These are phyloP conservation scores for Melieria omissa DNA, from an alignment of 2,888 invertebrate species.

Conservation along the genomic window DNA sequence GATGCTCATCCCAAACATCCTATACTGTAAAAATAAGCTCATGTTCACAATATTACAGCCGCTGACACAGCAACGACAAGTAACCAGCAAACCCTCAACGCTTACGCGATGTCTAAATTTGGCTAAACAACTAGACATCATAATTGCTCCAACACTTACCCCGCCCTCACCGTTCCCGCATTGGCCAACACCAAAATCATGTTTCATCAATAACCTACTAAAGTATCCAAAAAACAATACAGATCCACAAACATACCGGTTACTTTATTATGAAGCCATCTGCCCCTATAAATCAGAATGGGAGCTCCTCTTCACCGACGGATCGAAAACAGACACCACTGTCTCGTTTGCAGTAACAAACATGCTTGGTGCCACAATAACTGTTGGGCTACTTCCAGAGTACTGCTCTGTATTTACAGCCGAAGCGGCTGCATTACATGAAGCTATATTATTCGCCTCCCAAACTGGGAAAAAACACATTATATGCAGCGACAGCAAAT, in stretches of 20 bases:
- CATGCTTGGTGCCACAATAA: slow-evolving; percentile 23
- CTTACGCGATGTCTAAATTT: neutral
- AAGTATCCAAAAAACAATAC: neutral
- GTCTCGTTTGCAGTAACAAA: slow-evolving; percentile 32
- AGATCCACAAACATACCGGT: neutral
- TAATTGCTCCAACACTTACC: neutral
- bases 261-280: neutral
- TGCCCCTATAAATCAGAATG: neutral
- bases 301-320: slow-evolving; percentile 29
- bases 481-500: slow-evolving; percentile 38
- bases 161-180: neutral
- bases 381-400: slow-evolving; percentile 17
- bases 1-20: neutral
- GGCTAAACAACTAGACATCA: neutral
- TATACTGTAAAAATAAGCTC: too few species aligned
- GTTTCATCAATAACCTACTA: neutral
- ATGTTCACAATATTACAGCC: too few species aligned
- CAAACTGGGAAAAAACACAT: slow-evolving; percentile 25
- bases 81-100: too few species aligned
- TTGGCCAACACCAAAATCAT: neutral
- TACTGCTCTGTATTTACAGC: slow-evolving; percentile 33
- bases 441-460: slow-evolving; percentile 16
- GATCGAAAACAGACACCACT: slow-evolving; percentile 24
- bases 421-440: slow-evolving; percentile 32
- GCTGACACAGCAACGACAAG: too few species aligned